phyloP scores from a whole-genome alignment of 2,797 vertebrate species.

The Hippocampus kuda region DNA sequence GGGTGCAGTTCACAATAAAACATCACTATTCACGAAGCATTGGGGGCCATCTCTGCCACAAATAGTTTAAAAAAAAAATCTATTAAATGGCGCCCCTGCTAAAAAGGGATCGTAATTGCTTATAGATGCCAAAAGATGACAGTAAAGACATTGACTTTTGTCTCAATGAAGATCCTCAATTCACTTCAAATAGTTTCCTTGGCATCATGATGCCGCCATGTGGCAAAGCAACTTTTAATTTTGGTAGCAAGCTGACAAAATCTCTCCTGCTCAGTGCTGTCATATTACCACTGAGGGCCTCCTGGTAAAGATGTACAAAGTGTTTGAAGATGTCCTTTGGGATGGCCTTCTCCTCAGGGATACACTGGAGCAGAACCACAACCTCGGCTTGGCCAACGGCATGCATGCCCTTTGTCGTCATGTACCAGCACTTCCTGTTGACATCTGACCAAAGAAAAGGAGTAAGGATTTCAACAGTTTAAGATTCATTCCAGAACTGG shows the following conservation, averaged over 20 bases:
- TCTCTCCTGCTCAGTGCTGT: not conserved
- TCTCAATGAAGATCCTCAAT: not conserved
- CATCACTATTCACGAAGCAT: too few species aligned
- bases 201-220: not conserved
- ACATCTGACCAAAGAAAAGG: conserved; percentile 70
- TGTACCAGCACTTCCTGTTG: conserved; percentile 97
- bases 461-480: not conserved
- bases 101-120: not conserved
- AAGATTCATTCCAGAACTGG: too few species aligned
- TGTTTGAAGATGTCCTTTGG: conserved; percentile 94
- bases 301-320: conserved; percentile 95
- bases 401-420: conserved; percentile 97
- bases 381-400: conserved; percentile 93
- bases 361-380: conserved; percentile 88
- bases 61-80: conserved; percentile 3
- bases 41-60: not conserved
- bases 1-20: too few species aligned
- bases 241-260: not conserved
- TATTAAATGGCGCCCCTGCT: too few species aligned
- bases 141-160: not conserved
- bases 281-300: conserved; percentile 83
- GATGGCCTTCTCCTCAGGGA: conserved; percentile 93
- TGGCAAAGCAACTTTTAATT: not conserved
- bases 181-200: too few species aligned
- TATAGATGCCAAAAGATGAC: not conserved